These are phyloP conservation scores for Archips xylosteana DNA, from an alignment of 2,888 invertebrate species.

Conservation along the genomic window DNA sequence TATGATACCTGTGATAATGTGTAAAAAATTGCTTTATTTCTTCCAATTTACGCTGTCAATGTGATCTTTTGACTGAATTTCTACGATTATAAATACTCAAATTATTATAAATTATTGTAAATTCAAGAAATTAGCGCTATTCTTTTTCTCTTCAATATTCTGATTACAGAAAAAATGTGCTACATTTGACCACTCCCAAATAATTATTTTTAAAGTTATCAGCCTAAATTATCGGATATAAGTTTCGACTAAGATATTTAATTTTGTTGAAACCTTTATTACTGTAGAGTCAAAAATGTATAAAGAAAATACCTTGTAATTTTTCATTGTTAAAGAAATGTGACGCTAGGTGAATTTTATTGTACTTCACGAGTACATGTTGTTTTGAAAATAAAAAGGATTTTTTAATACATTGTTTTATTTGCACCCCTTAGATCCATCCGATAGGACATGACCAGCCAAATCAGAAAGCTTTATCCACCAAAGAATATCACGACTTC, in stretches of 20 bases:
- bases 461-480: background rate
- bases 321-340: conserved; percentile 70
- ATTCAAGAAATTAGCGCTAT: background rate
- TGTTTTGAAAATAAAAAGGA: conserved; percentile 73
- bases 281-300: conserved; percentile 31
- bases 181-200: background rate
- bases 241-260: conserved; percentile 36
- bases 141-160: background rate
- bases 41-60: conserved; percentile 16
- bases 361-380: conserved; percentile 71
- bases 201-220: too few species aligned
- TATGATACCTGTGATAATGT: conserved; percentile 42
- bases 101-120: conserved; percentile 22
- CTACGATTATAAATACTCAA: conserved; percentile 33
- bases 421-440: conserved; percentile 9
- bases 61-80: conserved; percentile 27
- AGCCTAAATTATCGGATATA: conserved; percentile 24
- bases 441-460: background rate
- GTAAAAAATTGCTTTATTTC: conserved; percentile 10
- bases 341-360: conserved; percentile 72
- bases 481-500: background rate
- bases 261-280: conserved; percentile 21
- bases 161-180: background rate
- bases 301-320: conserved; percentile 57
- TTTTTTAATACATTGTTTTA: conserved; percentile 52